Evolutionary conservation across 2,888 invertebrate species (phyloP).

Genomic region (Phortica okadai): DNA sequence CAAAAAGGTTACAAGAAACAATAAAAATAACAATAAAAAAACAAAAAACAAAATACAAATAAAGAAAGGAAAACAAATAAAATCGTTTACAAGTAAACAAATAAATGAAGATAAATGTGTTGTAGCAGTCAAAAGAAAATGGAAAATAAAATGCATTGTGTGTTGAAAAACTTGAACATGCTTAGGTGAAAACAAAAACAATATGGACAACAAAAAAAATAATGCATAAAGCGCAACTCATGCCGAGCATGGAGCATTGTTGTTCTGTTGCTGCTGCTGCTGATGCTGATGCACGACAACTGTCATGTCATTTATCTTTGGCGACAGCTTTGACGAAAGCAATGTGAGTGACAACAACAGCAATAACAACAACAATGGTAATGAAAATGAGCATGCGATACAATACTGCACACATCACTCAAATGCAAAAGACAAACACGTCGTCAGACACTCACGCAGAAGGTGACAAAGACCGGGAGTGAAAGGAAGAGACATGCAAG

Average conservation of each 20-base stretch:
- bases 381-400: not conserved
- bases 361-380: constrained; percentile 10
- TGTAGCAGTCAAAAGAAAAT: not conserved
- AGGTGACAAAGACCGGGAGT: too few relatives aligned
- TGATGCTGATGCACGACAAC: not conserved
- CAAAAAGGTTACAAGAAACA: not conserved
- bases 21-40: constrained; percentile 34
- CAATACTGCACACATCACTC: constrained; percentile 17
- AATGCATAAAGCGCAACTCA: constrained; percentile 5
- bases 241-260: not conserved
- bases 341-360: not conserved
- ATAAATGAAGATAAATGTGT: constrained; percentile 24
- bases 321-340: constrained; percentile 4
- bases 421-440: constrained; percentile 13
- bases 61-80: constrained; percentile 29
- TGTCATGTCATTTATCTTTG: constrained; percentile 28
- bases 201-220: not conserved
- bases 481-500: not conserved
- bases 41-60: constrained; percentile 25
- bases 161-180: not conserved
- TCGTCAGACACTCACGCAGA: not conserved
- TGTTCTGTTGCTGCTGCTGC: not conserved
- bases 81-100: constrained; percentile 33
- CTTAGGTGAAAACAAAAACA: not conserved
- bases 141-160: not conserved